These are phyloP conservation scores for Caenorhabditis wallacei DNA, from an alignment of 2,888 invertebrate genomes.

Conservation along the genomic window DNA sequence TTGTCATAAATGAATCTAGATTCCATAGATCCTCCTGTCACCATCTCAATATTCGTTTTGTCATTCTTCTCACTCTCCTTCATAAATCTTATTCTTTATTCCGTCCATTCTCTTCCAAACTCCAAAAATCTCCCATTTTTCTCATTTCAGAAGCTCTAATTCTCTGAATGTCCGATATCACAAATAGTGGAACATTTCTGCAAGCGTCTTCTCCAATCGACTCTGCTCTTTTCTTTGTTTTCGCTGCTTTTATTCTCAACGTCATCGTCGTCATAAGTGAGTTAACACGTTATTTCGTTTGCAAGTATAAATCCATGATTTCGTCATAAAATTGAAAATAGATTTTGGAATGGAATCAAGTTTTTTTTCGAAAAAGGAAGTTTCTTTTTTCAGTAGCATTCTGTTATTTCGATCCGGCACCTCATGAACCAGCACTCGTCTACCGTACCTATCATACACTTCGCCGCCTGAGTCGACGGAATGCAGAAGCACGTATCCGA, in stretches of 20 bases:
- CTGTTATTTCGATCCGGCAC: slow-evolving; percentile 77
- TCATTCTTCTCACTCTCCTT: no score
- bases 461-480: slow-evolving; percentile 59
- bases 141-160: slow-evolving; percentile 21
- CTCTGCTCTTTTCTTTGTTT: slow-evolving; percentile 75
- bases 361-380: no score
- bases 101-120: no score
- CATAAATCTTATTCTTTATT: no score
- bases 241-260: slow-evolving; percentile 75
- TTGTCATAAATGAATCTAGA: no score
- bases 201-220: slow-evolving; percentile 74
- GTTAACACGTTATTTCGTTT: slow-evolving; percentile 26
- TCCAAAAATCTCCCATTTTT: not conserved
- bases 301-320: not conserved
- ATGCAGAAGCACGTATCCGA: slow-evolving; percentile 60
- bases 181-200: slow-evolving; percentile 67
- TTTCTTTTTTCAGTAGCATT: slow-evolving; percentile 69
- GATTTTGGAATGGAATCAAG: not conserved
- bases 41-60: no score
- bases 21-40: no score
- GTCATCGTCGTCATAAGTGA: slow-evolving; percentile 74
- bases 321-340: slow-evolving; percentile 6
- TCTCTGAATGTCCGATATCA: slow-evolving; percentile 53
- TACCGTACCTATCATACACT: slow-evolving; percentile 68
- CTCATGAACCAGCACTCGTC: slow-evolving; percentile 68